phyloP scores from a whole-genome alignment of 2,888 invertebrate genomes.

The Mechanitis messenoides region DNA sequence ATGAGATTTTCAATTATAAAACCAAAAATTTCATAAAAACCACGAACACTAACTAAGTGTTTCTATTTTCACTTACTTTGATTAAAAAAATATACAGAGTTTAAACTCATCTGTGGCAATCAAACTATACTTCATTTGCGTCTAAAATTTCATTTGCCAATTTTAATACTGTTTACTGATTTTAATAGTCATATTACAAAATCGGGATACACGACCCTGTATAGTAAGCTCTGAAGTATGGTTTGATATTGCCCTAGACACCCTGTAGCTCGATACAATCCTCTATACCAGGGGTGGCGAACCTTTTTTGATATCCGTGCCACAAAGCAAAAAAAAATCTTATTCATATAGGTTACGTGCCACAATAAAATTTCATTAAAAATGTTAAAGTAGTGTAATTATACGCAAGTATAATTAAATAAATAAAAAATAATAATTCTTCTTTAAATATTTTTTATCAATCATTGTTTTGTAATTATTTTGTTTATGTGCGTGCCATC shows the following conservation, averaged over 20 bases:
- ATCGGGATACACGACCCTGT: too few species aligned
- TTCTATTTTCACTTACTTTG: neutral
- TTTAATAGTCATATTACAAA: neutral
- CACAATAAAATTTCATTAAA: too few species aligned
- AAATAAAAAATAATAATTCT: too few species aligned
- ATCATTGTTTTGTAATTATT: too few species aligned
- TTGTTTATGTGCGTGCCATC: too few species aligned
- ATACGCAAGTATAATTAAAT: too few species aligned
- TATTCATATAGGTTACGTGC: too few species aligned
- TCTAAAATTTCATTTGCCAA: constrained; percentile 1
- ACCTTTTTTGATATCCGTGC: too few species aligned
- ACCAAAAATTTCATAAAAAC: constrained; percentile 1
- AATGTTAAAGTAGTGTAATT: too few species aligned
- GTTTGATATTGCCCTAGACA: constrained; percentile 51
- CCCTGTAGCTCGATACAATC: constrained; percentile 58
- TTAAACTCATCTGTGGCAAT: constrained; percentile 33
- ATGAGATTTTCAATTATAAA: constrained; percentile 1
- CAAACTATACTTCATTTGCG: constrained; percentile 33
- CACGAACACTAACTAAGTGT: constrained; percentile 16
- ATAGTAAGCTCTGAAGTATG: constrained; percentile 39
- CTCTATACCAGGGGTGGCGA: too few species aligned
- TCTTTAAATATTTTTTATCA: too few species aligned
- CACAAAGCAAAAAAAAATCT: too few species aligned
- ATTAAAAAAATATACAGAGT: constrained; percentile 37
- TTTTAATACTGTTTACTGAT: neutral